Conservation (phyloP, 2,113 vertebrate genomes). For the Pseudopipra pipra region DNA sequence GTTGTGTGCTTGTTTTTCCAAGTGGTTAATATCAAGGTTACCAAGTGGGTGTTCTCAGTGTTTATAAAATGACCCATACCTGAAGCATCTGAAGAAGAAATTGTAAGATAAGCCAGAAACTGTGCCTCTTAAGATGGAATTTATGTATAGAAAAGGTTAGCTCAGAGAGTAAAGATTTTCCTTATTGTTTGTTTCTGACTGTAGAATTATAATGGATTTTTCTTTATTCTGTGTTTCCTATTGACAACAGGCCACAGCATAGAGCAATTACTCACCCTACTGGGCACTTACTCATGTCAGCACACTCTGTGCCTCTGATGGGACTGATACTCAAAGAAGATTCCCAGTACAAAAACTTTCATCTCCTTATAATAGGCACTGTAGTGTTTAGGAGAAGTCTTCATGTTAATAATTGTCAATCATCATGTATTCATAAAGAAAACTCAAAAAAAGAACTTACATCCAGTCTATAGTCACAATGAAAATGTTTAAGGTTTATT, state of each 20-base stretch:
- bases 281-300: constrained; percentile 1
- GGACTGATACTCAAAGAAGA: neutral
- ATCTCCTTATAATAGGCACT: neutral
- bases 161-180: neutral
- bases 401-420: neutral
- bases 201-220: neutral
- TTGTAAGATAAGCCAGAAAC: neutral
- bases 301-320: neutral
- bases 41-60: neutral
- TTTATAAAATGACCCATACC: neutral
- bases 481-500: neutral
- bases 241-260: neutral
- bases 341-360: neutral
- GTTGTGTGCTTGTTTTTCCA: neutral
- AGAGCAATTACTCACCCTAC: constrained; percentile 53
- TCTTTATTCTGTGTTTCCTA: neutral
- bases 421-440: neutral
- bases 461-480: neutral
- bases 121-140: neutral
- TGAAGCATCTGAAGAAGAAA: neutral
- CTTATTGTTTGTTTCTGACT: neutral
- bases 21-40: neutral
- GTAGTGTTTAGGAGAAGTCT: neutral
- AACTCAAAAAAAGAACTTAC: neutral
- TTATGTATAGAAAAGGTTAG: neutral